Evolutionary conservation across 2,888 invertebrate genomes (phyloP).

Genomic region (Agrotis exclamationis): DNA sequence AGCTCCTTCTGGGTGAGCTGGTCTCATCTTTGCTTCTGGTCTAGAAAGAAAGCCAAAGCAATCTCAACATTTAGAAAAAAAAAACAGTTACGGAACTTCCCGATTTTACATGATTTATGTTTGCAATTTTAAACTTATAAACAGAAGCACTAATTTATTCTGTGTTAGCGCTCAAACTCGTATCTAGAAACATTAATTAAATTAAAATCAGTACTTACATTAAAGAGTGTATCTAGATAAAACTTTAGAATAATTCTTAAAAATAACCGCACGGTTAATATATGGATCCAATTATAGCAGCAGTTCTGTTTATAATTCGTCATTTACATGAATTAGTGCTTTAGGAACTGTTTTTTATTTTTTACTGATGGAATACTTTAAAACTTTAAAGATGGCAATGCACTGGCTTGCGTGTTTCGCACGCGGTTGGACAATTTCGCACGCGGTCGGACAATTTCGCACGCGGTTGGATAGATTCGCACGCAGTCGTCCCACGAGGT

Average conservation of each 20-base stretch:
- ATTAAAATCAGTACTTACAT: conserved; percentile 41
- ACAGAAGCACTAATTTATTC: conserved; percentile 13
- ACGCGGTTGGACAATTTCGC: too few species aligned
- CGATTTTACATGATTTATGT: neutral
- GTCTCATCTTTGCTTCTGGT: too few species aligned
- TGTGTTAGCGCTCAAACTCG: conserved; percentile 8
- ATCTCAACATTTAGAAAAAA: neutral
- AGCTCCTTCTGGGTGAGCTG: too few species aligned
- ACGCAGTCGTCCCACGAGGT: too few species aligned
- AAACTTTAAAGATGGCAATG: neutral
- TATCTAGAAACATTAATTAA: conserved; percentile 43
- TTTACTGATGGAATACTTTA: conserved; percentile 6
- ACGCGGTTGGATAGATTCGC: too few species aligned
- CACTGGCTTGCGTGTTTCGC: too few species aligned
- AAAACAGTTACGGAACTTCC: too few species aligned
- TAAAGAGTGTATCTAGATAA: conserved; percentile 40
- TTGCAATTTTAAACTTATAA: neutral
- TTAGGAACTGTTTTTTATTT: conserved; percentile 18
- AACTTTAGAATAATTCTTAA: conserved; percentile 31
- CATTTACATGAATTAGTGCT: conserved; percentile 45
- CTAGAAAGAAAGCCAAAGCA: too few species aligned
- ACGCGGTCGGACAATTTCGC: too few species aligned
- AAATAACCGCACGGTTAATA: conserved; percentile 48
- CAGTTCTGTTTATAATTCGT: conserved; percentile 42
- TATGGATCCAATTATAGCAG: conserved; percentile 43